Conservation (phyloP, 2,113 vertebrate species). For the Erythrocercus mccallii region DNA sequence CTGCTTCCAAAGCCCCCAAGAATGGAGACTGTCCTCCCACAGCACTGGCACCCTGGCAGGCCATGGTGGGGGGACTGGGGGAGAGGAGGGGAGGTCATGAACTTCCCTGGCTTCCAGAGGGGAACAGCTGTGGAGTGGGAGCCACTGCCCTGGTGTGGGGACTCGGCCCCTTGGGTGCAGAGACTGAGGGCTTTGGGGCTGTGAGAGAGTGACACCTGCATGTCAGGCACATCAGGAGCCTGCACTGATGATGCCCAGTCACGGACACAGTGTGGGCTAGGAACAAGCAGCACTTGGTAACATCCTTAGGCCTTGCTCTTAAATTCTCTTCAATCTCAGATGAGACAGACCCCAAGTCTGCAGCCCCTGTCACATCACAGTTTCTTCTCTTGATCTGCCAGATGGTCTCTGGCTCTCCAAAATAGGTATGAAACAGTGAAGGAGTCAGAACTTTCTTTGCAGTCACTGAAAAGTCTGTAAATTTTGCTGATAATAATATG, state of each 20-base stretch:
- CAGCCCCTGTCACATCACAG: rapidly evolving
- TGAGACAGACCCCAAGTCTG: background rate
- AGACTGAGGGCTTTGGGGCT: background rate
- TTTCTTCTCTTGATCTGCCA: background rate
- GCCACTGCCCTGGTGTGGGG: rapidly evolving
- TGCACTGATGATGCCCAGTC: background rate
- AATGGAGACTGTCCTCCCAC: background rate
- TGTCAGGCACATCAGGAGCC: background rate
- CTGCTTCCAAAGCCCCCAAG: rapidly evolving
- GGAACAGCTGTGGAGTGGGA: background rate
- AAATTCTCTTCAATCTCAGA: background rate
- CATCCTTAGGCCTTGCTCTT: background rate
- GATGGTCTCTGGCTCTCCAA: background rate
- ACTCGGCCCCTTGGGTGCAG: rapidly evolving
- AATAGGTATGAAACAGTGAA: background rate
- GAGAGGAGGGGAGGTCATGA: background rate
- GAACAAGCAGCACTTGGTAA: background rate
- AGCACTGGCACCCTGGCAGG: rapidly evolving
- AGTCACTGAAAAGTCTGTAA: background rate
- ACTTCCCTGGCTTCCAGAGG: background rate
- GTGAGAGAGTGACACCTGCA: background rate
- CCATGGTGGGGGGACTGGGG: rapidly evolving
- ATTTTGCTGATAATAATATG: background rate
- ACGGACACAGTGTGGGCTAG: background rate
- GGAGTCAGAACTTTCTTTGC: background rate